Evolutionary conservation across 1,140 invertebrate species (phyloP), one percentile per base, ranked within the genome.

Genomic region (Drosophila asahinai): DNA sequence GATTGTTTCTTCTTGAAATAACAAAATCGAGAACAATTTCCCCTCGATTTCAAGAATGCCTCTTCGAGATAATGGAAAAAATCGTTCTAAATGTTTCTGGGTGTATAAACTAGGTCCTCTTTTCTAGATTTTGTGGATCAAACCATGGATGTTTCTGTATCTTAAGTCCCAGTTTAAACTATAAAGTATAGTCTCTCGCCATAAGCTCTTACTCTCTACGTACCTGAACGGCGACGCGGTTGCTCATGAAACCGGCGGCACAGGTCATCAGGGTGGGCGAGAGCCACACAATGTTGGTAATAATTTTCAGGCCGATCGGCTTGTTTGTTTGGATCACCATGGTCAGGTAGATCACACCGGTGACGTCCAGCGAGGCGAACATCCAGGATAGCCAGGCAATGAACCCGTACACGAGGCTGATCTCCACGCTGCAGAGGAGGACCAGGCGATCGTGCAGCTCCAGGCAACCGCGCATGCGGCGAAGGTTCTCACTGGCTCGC

Each of bases 371-470:
- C 5, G 83, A 87, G 42, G 68, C 65, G 14, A 83, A 86, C 19
- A 92, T 45, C 57, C 80, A 48, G 2, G 80, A 72, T 1, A 90
- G 40, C 57, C 77, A 77, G 17, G 61, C 73, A 8, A 75, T 79
- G 17, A 92, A 84, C 6, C 90, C 90, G 15, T 92, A 92, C 1
- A 86, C 83, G 2, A 86, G 38, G 45, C 90, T 92, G 2, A 92
- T 78, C 17, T 92, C 77, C 30, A 77, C 67, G 17, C 54, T 78
- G 52, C 90, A 92, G 15, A 92, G 45, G 2, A 82, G 52, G 0
- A 86, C 58, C 27, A 92, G 12, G 17, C 81, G 77, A 70, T 92
- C 90, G 27, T 92, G 83, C 1, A 87, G 42, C 38, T 76, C 72
- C 43, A 92, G 49, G 25, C 75, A 92, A 7, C 17, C 43, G 5